phyloP scores from a whole-genome alignment of 2,888 invertebrate genomes.

The Cheilosia impressa region DNA sequence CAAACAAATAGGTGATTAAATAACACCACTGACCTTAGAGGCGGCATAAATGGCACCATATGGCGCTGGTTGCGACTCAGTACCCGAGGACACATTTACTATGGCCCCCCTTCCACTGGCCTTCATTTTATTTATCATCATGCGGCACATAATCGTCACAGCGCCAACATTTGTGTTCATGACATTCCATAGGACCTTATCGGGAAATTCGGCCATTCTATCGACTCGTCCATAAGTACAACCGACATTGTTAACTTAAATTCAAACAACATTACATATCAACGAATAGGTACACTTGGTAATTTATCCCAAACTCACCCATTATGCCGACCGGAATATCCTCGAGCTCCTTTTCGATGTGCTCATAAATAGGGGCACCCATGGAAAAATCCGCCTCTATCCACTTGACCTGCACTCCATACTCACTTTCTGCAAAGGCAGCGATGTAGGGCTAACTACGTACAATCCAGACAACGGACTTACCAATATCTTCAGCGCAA shows the following conservation, averaged over 20 bases:
- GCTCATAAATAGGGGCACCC: conserved; percentile 88
- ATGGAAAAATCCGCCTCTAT: conserved; percentile 91
- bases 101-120: conserved; percentile 90
- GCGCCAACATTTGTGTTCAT: conserved; percentile 94
- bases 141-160: conserved; percentile 91
- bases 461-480: conserved; percentile 71
- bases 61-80: conserved; percentile 92
- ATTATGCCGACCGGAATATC: conserved; percentile 91
- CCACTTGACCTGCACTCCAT: conserved; percentile 87
- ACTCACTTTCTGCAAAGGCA: conserved; percentile 83
- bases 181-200: conserved; percentile 89
- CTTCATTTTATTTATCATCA: conserved; percentile 91
- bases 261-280: not conserved
- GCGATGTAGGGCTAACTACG: not conserved
- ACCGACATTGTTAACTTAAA: conserved; percentile 87
- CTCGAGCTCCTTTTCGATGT: conserved; percentile 88
- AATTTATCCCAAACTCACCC: conserved; percentile 85
- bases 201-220: conserved; percentile 88
- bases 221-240: conserved; percentile 87
- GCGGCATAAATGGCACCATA: conserved; percentile 94
- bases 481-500: conserved; percentile 90
- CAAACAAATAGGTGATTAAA: not conserved
- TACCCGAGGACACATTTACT: conserved; percentile 94
- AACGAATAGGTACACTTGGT: not conserved
- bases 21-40: conserved; percentile 87